A percentile compares a stretch with the other conserved stretches of the same genome.
Evolutionary conservation across 2,113 vertebrate species (phyloP).

Genomic region (Neolamprologus devosi): DNA sequence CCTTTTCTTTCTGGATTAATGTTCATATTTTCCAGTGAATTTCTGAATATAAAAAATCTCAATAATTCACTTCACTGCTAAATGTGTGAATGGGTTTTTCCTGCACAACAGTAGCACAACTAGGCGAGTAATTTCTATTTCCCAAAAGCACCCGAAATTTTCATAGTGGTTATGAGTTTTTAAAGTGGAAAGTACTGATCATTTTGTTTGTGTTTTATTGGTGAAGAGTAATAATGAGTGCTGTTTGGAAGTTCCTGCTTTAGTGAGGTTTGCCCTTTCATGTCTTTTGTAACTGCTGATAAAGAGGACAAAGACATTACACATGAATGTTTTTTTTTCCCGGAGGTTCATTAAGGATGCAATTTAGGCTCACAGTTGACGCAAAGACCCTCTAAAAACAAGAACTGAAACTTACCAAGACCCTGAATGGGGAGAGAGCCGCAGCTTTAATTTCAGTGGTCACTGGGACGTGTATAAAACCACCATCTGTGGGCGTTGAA

Average conservation of each 20-base stretch:
- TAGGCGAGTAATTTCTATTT: neutral
- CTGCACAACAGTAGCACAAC: neutral
- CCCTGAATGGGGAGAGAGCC: neutral
- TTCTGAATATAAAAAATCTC: neutral
- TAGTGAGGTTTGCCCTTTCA: neutral
- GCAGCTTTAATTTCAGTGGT: neutral
- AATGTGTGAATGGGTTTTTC: neutral
- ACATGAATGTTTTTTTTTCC: rapidly evolving
- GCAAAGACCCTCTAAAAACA: neutral
- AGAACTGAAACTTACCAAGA: neutral
- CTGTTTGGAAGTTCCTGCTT: neutral
- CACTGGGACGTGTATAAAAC: neutral
- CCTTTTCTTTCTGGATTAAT: neutral
- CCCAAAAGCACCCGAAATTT: neutral
- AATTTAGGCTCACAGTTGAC: neutral
- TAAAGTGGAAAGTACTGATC: neutral
- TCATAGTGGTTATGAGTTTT: neutral
- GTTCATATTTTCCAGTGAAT: neutral
- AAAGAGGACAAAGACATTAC: neutral
- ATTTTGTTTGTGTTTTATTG: neutral
- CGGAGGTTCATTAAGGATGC: rapidly evolving
- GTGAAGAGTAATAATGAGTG: neutral
- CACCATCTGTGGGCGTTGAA: neutral
- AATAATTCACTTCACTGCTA: neutral
- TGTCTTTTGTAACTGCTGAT: neutral